Conservation (phyloP, 2,113 vertebrate species). For the cattle (Bos taurus) region DNA sequence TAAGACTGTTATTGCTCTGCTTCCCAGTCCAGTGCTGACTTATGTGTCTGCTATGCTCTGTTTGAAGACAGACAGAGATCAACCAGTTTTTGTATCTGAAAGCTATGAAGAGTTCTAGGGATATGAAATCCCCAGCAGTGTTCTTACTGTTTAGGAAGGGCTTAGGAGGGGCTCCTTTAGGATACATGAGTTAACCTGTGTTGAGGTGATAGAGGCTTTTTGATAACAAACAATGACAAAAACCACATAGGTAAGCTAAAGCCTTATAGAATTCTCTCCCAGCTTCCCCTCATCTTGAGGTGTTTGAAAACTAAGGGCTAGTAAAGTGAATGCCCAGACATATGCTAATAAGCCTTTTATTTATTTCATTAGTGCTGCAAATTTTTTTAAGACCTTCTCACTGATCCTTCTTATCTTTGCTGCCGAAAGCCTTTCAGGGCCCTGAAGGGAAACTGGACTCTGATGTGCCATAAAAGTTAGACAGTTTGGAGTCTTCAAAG, state of each 20-base stretch:
- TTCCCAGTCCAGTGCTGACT: neutral
- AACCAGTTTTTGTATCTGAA: neutral
- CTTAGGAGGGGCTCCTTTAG: neutral
- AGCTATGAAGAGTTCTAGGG: neutral
- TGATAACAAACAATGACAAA: neutral
- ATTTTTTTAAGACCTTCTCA: neutral
- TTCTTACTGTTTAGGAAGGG: neutral
- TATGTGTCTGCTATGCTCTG: neutral
- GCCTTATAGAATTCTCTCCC: neutral
- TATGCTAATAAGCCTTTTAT: neutral
- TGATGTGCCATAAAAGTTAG: neutral
- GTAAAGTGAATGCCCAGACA: neutral
- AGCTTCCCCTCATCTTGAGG: neutral
- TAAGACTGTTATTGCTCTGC: neutral
- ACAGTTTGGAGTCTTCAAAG: neutral
- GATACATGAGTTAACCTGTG: fast-evolving
- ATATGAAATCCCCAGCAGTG: neutral
- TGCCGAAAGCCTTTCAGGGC: neutral
- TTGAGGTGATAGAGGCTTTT: neutral
- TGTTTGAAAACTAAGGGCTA: neutral
- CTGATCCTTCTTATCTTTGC: slow-evolving; percentile 5
- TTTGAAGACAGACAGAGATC: neutral
- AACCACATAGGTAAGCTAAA: neutral
- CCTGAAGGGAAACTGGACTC: neutral
- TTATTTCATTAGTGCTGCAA: neutral